Evolutionary conservation across 2,888 invertebrate species (phyloP).

Genomic region (Sturmia bella): DNA sequence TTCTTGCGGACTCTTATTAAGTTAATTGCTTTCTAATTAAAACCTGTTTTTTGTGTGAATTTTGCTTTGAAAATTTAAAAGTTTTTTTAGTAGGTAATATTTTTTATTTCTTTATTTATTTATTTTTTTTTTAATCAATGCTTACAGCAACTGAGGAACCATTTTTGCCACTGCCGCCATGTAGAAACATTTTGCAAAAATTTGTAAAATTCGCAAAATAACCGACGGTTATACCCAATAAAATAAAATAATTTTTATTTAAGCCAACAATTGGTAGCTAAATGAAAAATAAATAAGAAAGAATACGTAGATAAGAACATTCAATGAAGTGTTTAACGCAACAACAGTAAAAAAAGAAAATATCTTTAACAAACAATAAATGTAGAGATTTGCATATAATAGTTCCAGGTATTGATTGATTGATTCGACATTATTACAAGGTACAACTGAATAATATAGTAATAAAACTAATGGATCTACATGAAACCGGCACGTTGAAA

Average conservation of each 20-base stretch:
- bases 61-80: slow-evolving; percentile 20
- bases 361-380: background rate
- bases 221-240: slow-evolving; percentile 79
- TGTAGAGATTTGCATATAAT: slow-evolving; percentile 45
- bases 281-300: slow-evolving; percentile 71
- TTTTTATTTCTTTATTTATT: slow-evolving; percentile 19
- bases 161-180: slow-evolving; percentile 97
- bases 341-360: slow-evolving; percentile 58
- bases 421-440: slow-evolving; percentile 2
- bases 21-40: slow-evolving; percentile 18
- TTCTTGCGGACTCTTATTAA: slow-evolving; percentile 9
- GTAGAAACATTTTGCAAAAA: slow-evolving; percentile 88
- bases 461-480: background rate
- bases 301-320: slow-evolving; percentile 40
- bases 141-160: slow-evolving; percentile 96
- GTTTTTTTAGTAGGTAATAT: background rate
- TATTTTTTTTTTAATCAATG: slow-evolving; percentile 71
- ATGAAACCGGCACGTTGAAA: slow-evolving; percentile 2
- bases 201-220: slow-evolving; percentile 84
- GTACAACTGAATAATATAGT: background rate
- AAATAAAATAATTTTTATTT: slow-evolving; percentile 80
- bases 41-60: slow-evolving; percentile 13
- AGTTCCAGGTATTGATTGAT: slow-evolving; percentile 68
- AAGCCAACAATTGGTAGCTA: slow-evolving; percentile 80
- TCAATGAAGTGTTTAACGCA: slow-evolving; percentile 3